Conservation (phyloP, 2,888 invertebrate species). For the Schizotus pectinicornis region DNA sequence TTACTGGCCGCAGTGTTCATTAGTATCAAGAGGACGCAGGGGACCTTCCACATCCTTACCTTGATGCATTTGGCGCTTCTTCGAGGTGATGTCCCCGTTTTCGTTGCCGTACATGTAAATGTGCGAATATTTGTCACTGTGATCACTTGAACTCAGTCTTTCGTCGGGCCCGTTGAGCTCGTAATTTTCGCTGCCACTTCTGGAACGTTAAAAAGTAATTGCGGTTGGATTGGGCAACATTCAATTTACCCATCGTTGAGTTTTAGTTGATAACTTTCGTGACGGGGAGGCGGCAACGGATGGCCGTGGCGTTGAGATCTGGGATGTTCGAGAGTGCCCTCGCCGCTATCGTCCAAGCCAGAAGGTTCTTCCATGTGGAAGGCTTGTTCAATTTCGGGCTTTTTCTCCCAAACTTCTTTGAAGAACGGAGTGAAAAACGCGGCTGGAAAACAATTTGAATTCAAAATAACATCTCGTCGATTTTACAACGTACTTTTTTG, state of each 20-base stretch:
- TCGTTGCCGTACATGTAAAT: constrained; percentile 69
- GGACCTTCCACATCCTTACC: constrained; percentile 8
- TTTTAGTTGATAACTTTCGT: constrained; percentile 80
- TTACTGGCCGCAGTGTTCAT: too few relatives aligned
- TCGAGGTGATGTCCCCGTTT: constrained; percentile 56
- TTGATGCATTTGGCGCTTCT: constrained; percentile 43
- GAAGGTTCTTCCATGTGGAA: constrained; percentile 82
- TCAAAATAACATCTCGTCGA: too few relatives aligned
- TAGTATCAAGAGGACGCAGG: too few relatives aligned
- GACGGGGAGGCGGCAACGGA: constrained; percentile 73
- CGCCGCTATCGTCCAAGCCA: constrained; percentile 68
- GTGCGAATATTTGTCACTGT: constrained; percentile 70
- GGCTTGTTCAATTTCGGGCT: constrained; percentile 92
- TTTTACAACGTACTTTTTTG: constrained; percentile 74
- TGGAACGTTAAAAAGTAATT: constrained; percentile 42
- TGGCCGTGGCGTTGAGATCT: constrained; percentile 65
- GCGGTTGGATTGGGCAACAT: neutral
- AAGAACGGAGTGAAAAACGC: constrained; percentile 95
- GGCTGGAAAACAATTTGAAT: constrained; percentile 63
- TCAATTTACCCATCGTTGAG: constrained; percentile 62
- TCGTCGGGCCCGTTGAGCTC: constrained; percentile 66
- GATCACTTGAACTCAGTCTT: constrained; percentile 68
- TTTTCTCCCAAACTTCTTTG: constrained; percentile 95
- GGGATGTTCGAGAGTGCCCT: constrained; percentile 74
- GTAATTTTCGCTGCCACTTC: constrained; percentile 71